Conservation (phyloP, 2,113 vertebrate species). For the Puntigrus tetrazona region DNA sequence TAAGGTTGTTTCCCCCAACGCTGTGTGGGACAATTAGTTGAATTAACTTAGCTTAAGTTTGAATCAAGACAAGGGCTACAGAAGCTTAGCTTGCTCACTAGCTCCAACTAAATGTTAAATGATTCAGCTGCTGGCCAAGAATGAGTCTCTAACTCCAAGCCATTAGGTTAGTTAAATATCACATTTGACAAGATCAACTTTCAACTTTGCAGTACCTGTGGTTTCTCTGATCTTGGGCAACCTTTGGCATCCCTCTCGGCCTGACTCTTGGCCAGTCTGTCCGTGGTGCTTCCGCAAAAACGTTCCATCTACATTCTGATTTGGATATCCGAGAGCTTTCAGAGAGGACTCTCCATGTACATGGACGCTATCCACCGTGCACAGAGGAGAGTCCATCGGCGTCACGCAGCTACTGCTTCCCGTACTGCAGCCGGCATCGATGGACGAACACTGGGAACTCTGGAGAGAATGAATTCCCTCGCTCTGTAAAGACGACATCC, state of each 20-base stretch:
- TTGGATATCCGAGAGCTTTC: conserved; percentile 79
- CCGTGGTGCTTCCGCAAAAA: conserved; percentile 87
- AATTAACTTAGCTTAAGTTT: neutral
- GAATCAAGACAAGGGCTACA: neutral
- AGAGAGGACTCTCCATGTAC: conserved; percentile 81
- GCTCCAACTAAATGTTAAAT: neutral
- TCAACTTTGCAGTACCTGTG: conserved; percentile 90
- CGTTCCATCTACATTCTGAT: conserved; percentile 82
- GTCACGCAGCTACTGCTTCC: conserved; percentile 91
- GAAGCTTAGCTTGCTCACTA: neutral
- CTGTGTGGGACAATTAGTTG: neutral
- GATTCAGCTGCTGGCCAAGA: neutral
- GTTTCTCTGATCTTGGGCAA: conserved; percentile 98
- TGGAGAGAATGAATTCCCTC: conserved; percentile 92
- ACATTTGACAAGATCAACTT: neutral
- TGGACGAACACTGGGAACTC: conserved; percentile 93
- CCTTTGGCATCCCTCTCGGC: conserved; percentile 88
- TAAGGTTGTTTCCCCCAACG: neutral
- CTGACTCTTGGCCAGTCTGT: conserved; percentile 84
- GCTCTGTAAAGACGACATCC: conserved; percentile 92
- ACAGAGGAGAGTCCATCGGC: conserved; percentile 90
- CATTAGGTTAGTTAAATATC: neutral
- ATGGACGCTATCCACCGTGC: conserved; percentile 83
- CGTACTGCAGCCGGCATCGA: conserved; percentile 92
- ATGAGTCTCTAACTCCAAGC: neutral